phyloP scores from a whole-genome alignment of 2,888 invertebrate genomes.

The Odontocolon sp. region DNA sequence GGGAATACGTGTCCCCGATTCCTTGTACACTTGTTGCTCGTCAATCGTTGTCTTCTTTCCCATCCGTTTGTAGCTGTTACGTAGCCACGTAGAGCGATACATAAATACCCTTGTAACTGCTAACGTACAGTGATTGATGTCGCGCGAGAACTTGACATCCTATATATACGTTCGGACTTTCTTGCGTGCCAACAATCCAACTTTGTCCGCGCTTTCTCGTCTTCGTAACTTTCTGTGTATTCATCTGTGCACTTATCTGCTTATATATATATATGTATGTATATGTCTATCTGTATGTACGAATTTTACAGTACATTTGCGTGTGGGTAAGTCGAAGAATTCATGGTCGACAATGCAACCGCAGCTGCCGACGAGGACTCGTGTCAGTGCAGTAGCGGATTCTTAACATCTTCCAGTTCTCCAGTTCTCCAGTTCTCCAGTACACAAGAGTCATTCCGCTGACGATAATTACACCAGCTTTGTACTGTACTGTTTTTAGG shows the following conservation, averaged over 20 bases:
- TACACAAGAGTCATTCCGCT: background rate
- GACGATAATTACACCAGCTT: slow-evolving; percentile 11
- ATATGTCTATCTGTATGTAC: background rate
- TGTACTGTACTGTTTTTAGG: no score
- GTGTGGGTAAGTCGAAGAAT: slow-evolving; percentile 3
- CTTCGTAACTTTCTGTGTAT: background rate
- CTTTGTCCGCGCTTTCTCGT: slow-evolving; percentile 6
- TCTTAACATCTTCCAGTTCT: slow-evolving; percentile 3
- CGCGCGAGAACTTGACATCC: background rate
- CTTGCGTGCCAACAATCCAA: background rate
- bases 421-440: no score
- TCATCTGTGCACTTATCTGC: background rate
- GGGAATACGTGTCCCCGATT: slow-evolving; percentile 17
- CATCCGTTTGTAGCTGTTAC: background rate
- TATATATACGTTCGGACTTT: background rate
- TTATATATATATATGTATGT: no score
- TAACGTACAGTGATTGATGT: slow-evolving; percentile 30
- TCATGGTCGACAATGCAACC: slow-evolving; percentile 6
- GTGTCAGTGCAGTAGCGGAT: slow-evolving; percentile 4
- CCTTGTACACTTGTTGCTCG: background rate
- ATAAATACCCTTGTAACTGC: slow-evolving; percentile 36
- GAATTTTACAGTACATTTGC: no score
- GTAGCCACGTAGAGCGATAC: slow-evolving; percentile 2
- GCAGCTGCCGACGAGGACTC: slow-evolving; percentile 11
- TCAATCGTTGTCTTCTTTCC: slow-evolving; percentile 1